A percentile compares a stretch with the other conserved stretches of the same genome.
phyloP scores from a whole-genome alignment of 2,888 invertebrate species.

The Oscheius onirici region DNA sequence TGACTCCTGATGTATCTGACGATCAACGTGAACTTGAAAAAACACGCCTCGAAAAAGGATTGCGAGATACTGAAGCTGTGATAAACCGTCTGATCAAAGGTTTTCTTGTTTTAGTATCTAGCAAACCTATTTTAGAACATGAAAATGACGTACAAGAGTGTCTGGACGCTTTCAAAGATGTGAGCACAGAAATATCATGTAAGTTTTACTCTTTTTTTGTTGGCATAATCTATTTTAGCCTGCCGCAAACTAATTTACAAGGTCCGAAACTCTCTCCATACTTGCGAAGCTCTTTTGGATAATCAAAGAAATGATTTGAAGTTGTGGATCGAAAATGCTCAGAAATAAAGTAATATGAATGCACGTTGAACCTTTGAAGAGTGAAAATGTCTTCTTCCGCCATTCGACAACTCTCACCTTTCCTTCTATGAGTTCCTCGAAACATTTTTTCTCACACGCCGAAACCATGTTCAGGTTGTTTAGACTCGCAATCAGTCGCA shows the following conservation, averaged over 20 bases:
- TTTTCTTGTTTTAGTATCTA: slow-evolving; percentile 42
- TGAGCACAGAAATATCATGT: slow-evolving; percentile 81
- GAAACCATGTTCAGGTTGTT: too few relatives aligned
- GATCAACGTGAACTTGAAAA: slow-evolving; percentile 89
- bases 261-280: slow-evolving; percentile 84
- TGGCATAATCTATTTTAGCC: slow-evolving; percentile 69
- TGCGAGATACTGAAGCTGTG: slow-evolving; percentile 87
- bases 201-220: slow-evolving; percentile 35
- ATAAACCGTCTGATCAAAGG: slow-evolving; percentile 86
- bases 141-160: slow-evolving; percentile 87
- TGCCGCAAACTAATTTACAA: slow-evolving; percentile 82
- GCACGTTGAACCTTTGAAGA: too few relatives aligned
- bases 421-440: too few relatives aligned
- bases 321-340: slow-evolving; percentile 91
- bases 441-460: too few relatives aligned
- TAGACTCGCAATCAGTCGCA: too few relatives aligned
- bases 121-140: slow-evolving; percentile 76
- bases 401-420: too few relatives aligned
- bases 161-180: slow-evolving; percentile 81
- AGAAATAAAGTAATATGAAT: slow-evolving; percentile 71
- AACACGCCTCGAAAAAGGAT: slow-evolving; percentile 90
- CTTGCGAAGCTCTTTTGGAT: slow-evolving; percentile 85
- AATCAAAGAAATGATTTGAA: slow-evolving; percentile 91
- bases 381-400: too few relatives aligned
- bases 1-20: slow-evolving; percentile 87